A percentile compares a stretch with the other conserved stretches of the same genome.
These are phyloP conservation scores for Zaprionus taronus DNA, from an alignment of 1,140 invertebrate genomes.

Conservation along the genomic window DNA sequence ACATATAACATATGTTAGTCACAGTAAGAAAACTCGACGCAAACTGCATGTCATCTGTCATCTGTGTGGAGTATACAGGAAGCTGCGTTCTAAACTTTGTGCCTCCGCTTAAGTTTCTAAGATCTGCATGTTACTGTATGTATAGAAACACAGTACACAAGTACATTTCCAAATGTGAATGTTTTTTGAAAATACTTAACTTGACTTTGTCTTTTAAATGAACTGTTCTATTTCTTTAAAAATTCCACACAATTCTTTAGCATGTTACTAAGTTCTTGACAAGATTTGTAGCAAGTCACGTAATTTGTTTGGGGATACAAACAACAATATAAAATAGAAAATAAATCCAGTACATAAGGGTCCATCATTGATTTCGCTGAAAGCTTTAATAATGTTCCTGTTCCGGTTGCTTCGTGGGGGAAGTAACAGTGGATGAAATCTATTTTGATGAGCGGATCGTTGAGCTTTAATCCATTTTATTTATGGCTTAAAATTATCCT, in stretches of 20 bases:
- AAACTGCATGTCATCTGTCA: conserved; percentile 6
- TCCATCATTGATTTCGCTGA: conserved; percentile 47
- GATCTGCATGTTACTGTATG: not conserved
- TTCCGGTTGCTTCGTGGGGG: conserved; percentile 14
- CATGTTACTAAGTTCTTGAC: not conserved
- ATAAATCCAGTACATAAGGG: conserved; percentile 34
- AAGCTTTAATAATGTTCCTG: conserved; percentile 53
- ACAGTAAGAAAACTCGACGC: not conserved
- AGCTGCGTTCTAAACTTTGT: conserved; percentile 3
- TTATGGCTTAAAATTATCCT: conserved; percentile 73
- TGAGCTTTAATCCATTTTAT: conserved; percentile 74
- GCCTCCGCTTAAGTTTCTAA: not conserved
- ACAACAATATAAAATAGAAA: conserved; percentile 31
- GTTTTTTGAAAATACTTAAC: not conserved
- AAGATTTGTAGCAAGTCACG: conserved; percentile 4
- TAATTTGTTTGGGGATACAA: conserved; percentile 9
- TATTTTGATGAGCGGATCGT: conserved; percentile 67
- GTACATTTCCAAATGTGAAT: no score
- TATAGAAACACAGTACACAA: no score
- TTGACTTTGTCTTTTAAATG: not conserved
- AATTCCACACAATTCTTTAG: not conserved
- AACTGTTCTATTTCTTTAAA: not conserved
- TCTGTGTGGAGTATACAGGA: not conserved
- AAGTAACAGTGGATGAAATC: conserved; percentile 51
- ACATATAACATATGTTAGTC: not conserved